Evolutionary conservation across 1,140 invertebrate species (phyloP), one percentile per base, ranked within the genome.

Genomic region (Polypedilum pembai): DNA sequence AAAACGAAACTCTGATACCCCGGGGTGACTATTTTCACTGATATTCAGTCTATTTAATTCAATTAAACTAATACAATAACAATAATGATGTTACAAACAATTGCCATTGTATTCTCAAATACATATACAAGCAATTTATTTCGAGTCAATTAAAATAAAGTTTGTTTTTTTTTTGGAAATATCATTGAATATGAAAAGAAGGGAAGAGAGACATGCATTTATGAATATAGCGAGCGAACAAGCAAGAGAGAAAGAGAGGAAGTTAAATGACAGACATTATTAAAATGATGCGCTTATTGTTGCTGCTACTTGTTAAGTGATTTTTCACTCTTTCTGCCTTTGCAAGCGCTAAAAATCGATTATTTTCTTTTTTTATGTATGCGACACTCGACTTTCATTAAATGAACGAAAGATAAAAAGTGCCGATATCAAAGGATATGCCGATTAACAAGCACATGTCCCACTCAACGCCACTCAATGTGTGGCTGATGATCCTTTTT

Each of bases 261-360:
- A 56, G 45, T 56, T 12, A 15, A 56, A 56, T 56, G 45, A 56
- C 45, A 56, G 45, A 56, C 45, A 56, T 56, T 56, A 56, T 56
- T 56, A 56, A 56, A 56, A 56, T 56, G 45, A 56, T n/a, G 45
- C 45, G 45, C 45, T 56, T 56, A 56, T 56, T 56, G 45, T 56
- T 56, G 45, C 12, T 45, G 41, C 41, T 45, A 45, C 41, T 56
- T 56, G n/a, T 56, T 56, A 56, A 56, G 45, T 56, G 45, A 56
- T 56, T 56, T 56, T 56, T 56, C 45, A 33, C 24, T 33, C 45
- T 56, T 15, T n/a, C 45, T n/a, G 45, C 45, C 8, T n/a, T 33
- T 33, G 24, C 24, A 56, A 56, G 45, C 45, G 45, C 12, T 56
- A 8, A 56, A 56, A 56, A 56, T 56, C n/a, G 45, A 56, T 56